Evolutionary conservation across 2,113 vertebrate species (phyloP), one percentile per base, ranked within the genome.

Genomic region (Ramphastos sulfuratus): DNA sequence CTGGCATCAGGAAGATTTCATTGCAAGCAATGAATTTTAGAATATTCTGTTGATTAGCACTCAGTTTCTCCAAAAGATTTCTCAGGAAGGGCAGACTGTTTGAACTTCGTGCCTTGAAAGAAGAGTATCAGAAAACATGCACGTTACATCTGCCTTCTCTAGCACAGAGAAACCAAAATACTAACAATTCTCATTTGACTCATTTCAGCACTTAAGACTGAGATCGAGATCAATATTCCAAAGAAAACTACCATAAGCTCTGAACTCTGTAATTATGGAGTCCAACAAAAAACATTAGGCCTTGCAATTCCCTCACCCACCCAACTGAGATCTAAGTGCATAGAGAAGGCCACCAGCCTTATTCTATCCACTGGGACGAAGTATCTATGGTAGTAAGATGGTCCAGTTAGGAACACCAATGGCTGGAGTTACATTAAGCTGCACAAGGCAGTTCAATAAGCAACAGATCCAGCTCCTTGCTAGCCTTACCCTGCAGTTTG

Each of bases 1-100:
- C 99, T 58, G 99, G 99, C 99, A 99, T 99, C 96, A 99, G 96
- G 94, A 99, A 99, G 85, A 99, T 99, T 97, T 99, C 99, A 96
- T 99, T 99, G 96, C 99, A 99, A 95, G 99, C 99, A 60, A 99
- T 98, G 93, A 99, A 99, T 97, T 99, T 99, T 69, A 99, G 97
- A 95, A 99, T 99, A 96, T 99, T 99, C 96, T 99, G 99, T 96
- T 99, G 99, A 97, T 99, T 99, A 95, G 98, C 55, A 27, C 97
- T 98, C 82, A 99, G 98, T 94, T 99, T 99, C 90, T 99, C 98
- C 91, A 99, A 97, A 58, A 99, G 95, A 90, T 98, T 98, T 96
- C 99, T 98, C 85, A 99, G 93, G 35, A 99, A 98, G 86, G 98
- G 98, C 85, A 99, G 93, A 92, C 98, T 99, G 95, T 97, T 98